Base-by-base conservation (phyloP, 1,140 invertebrate species). In the Drusus annulatus region DNA sequence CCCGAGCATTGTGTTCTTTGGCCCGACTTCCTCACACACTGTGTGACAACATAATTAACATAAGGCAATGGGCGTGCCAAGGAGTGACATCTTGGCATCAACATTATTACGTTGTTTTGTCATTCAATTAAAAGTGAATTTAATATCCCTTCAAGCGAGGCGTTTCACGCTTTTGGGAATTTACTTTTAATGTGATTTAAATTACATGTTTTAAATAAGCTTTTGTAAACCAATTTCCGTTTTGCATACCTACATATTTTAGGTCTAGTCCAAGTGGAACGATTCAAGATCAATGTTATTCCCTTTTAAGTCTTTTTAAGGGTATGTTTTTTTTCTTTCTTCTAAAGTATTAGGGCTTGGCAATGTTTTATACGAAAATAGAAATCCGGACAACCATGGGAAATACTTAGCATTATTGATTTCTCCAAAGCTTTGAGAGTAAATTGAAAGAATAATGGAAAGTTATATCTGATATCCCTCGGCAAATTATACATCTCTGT, bases 31-130 rank as follows among this genome's bases (percentile, higher is more conserved):
- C 71, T 19, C 19, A 28, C 71, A 25, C 51, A 17, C 21, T 31
- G 19, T 21, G 56, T 51, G 56, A 63, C 65, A 76, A 76, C 45
- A 75, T 75, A 80, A 80, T 80, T 78, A 81, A 73, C 76, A 78
- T 74, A 73, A 77, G 63, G 71, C 69, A 74, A 36, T 58, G 76
- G 75, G 73, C 79, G 63, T 69, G 74, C 63, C 73, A 31, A 25
- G 65, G 17, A 69, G 65, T 69, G 65, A 69, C 65, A 45, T 69
- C 36, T 69, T 23, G 31, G 31, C 65, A 23, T 69, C 65, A 69
- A 19, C 65, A 23, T 69, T 69, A 69, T 69, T 69, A 69, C 65
- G 10, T 69, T 69, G 36, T 69, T 69, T 69, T 69, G 65, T 19
- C n/a, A 69, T 69, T 69, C 65, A 45, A 69, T 69, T 69, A 69